Evolutionary conservation across 1,140 invertebrate species (phyloP), one percentile per base, ranked within the genome.

Genomic region (Artemia franciscana): DNA sequence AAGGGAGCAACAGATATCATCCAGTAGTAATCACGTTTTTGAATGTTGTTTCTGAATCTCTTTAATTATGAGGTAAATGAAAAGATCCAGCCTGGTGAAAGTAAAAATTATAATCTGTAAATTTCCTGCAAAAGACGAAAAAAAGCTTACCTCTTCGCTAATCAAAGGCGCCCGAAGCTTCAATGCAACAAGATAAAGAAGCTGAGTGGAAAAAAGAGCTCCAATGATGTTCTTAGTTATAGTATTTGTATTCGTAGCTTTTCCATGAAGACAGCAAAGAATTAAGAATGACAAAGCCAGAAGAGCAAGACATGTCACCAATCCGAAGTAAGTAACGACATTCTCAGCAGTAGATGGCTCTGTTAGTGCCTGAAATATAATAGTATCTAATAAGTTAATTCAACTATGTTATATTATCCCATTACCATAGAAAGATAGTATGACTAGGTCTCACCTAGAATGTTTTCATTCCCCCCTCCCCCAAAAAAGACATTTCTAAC

Each of bases 151-250:
- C 72, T 78, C 75, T 64, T 72, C 67, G 63, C 74, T 71, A 4
- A 90, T 79, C 26, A 92, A 75, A 18, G 81, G 76, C 64, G 78
- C 78, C 30, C 87, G 75, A 1, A 84, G 82, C 72, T 92, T 91
- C 58, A 91, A 75, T 0, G 86, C 87, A 12, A 94, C 78, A 5
- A 96, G 76, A 70, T 91, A 96, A 1, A 95, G 72, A 5, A 91
- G 70, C 69, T 94, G 84, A 0, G 84, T 83, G 58, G 89, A 73
- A 69, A 96, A 86, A 2, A 95, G 82, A 67, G 85, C 90, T 30
- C 92, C 79, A 1, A 93, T 83, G 1, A 95, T 77, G 73, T 96
- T 93, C 69, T 91, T 90, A 69, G 93, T 87, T 61, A 96, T 96
- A 25, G 84, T 88, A 72, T 94, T 95, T 4, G 88, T 88, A 69